phyloP scores from a whole-genome alignment of 2,797 vertebrate genomes.

The Schizothorax lantsangensis region DNA sequence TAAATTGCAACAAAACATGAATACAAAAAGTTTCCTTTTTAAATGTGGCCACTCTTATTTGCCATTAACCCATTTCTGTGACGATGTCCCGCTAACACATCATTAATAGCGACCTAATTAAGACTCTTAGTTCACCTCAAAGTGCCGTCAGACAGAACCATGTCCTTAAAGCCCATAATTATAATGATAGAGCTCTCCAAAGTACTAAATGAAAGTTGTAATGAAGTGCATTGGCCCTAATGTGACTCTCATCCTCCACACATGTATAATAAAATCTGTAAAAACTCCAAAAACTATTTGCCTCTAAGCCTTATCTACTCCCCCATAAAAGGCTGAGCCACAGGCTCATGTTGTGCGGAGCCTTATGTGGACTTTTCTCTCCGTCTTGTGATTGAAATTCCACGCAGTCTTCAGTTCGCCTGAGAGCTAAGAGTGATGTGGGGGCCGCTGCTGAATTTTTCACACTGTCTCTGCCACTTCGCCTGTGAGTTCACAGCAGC shows the following conservation, averaged over 20 bases:
- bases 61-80: background rate
- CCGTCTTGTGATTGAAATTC: constrained; percentile 42
- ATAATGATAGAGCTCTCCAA: constrained; percentile 1
- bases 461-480: constrained; percentile 16
- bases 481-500: constrained; percentile 10
- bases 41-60: background rate
- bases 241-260: background rate
- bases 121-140: constrained; percentile 10
- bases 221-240: constrained; percentile 12
- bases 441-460: constrained; percentile 44
- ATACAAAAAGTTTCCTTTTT: background rate
- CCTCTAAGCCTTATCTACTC: background rate
- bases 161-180: constrained; percentile 9
- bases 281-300: background rate
- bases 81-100: constrained; percentile 1
- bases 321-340: constrained; percentile 27
- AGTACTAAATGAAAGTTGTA: constrained; percentile 1
- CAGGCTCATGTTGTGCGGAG: background rate
- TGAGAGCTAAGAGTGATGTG: constrained; percentile 40
- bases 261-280: background rate
- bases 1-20: background rate
- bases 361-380: constrained; percentile 29
- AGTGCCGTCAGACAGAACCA: constrained; percentile 3
- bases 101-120: background rate
- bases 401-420: constrained; percentile 27